Percentiles rank a stretch among this genome's conserved stretches.
Conservation (phyloP, 2,888 invertebrate species). For the Drymonia ruficornis region DNA sequence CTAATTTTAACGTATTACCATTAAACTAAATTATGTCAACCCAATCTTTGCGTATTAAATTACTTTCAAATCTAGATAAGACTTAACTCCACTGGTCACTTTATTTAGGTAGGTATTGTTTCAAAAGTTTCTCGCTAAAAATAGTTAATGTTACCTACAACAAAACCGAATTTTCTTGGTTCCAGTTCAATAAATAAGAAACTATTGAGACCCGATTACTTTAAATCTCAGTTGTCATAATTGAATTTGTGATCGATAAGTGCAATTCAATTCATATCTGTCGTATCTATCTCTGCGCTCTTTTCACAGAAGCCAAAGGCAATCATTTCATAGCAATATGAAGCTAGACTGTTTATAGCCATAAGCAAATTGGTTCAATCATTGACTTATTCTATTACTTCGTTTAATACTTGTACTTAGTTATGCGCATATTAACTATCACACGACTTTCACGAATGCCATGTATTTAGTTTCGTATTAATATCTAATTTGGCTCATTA, state of each 20-base stretch:
- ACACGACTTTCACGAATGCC: too few relatives aligned
- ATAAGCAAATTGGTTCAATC: constrained; percentile 60
- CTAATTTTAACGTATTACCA: neutral
- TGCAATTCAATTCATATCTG: constrained; percentile 24
- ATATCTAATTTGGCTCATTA: constrained; percentile 43
- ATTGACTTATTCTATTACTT: too few relatives aligned
- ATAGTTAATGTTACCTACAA: too few relatives aligned
- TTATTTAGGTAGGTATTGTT: too few relatives aligned
- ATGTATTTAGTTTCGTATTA: constrained; percentile 46
- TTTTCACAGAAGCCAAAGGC: constrained; percentile 29
- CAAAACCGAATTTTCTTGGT: too few relatives aligned
- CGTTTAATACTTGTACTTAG: constrained; percentile 43
- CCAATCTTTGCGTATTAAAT: neutral
- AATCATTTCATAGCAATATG: constrained; percentile 31
- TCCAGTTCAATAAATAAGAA: neutral
- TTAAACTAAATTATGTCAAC: neutral
- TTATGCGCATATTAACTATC: constrained; percentile 65
- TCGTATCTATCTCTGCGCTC: constrained; percentile 13
- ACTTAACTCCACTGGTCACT: too few relatives aligned
- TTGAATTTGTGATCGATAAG: constrained; percentile 11
- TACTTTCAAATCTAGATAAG: too few relatives aligned
- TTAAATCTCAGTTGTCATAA: neutral
- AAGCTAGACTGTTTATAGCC: constrained; percentile 47
- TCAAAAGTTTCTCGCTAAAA: too few relatives aligned
- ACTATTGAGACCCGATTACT: neutral